Evolutionary conservation across 2,888 invertebrate species (phyloP).

Genomic region (Sesia bembeciformis): DNA sequence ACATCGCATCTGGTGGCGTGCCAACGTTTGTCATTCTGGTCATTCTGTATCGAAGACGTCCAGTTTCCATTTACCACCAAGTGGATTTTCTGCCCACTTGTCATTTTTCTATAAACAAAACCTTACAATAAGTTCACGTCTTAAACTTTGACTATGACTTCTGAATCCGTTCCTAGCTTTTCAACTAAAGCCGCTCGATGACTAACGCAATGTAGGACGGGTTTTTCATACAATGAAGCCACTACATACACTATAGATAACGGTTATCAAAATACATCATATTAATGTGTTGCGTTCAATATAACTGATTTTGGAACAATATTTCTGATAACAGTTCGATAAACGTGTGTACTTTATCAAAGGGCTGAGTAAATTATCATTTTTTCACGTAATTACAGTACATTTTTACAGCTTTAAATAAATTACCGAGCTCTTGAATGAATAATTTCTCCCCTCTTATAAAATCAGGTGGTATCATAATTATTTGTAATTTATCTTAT

Average conservation of each 20-base stretch:
- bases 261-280: constrained; percentile 1
- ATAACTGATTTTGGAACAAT: background rate
- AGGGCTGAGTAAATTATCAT: too few relatives aligned
- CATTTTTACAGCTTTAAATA: too few relatives aligned
- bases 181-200: background rate
- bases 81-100: background rate
- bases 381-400: too few relatives aligned
- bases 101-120: background rate
- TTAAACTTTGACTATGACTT: background rate
- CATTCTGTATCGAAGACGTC: too few relatives aligned
- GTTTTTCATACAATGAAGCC: background rate
- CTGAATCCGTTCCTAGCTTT: background rate
- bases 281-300: constrained; percentile 1
- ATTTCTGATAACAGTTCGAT: background rate
- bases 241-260: background rate
- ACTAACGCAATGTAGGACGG: background rate
- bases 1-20: too few relatives aligned
- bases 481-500: too few relatives aligned
- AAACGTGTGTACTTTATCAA: too few relatives aligned
- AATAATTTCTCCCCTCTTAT: too few relatives aligned
- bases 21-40: too few relatives aligned
- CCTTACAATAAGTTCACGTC: background rate
- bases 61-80: too few relatives aligned
- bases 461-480: too few relatives aligned
- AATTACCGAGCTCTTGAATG: too few relatives aligned